These are phyloP conservation scores for Protonibea diacanthus DNA, from an alignment of 2,797 vertebrate genomes.

Conservation along the genomic window DNA sequence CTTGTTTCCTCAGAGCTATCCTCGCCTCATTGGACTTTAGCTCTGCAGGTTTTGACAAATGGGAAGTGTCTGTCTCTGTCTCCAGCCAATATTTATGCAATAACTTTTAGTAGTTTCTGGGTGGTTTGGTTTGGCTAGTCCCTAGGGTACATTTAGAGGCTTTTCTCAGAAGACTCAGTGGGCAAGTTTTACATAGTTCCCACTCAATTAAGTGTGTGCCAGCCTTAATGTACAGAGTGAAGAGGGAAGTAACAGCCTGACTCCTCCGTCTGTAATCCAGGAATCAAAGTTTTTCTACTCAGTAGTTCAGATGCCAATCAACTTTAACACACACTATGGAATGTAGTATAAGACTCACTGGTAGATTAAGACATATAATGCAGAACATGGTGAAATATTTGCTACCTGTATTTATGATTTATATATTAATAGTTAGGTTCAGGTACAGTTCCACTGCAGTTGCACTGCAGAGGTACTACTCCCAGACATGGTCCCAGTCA, in stretches of 20 bases:
- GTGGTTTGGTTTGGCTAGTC: conserved; percentile 50
- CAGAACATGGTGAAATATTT: not conserved
- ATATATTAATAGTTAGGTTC: not conserved
- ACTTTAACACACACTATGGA: conserved; percentile 17
- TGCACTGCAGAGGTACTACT: conserved; percentile 18
- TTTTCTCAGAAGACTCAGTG: conserved; percentile 60
- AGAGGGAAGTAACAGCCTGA: conserved; percentile 20
- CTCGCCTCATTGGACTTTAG: not conserved
- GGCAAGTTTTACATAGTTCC: conserved; percentile 53
- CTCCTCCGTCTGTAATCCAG: conserved; percentile 27
- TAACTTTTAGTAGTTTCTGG: conserved; percentile 25
- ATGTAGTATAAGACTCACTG: conserved; percentile 8
- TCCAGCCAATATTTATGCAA: conserved; percentile 30
- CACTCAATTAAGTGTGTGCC: conserved; percentile 46
- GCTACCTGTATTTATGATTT: not conserved
- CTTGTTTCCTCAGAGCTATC: conserved; percentile 19
- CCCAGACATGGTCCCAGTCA: conserved; percentile 20
- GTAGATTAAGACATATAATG: not conserved
- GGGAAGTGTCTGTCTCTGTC: conserved; percentile 21
- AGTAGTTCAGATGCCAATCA: conserved; percentile 33
- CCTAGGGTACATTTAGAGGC: conserved; percentile 38
- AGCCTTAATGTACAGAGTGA: conserved; percentile 18
- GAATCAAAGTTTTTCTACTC: conserved; percentile 22
- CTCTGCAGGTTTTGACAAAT: conserved; percentile 36
- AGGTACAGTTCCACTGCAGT: not conserved